Evolutionary conservation across 1,140 invertebrate genomes (phyloP), one percentile per base, ranked within the genome.

Genomic region (Triops longicaudatus): DNA sequence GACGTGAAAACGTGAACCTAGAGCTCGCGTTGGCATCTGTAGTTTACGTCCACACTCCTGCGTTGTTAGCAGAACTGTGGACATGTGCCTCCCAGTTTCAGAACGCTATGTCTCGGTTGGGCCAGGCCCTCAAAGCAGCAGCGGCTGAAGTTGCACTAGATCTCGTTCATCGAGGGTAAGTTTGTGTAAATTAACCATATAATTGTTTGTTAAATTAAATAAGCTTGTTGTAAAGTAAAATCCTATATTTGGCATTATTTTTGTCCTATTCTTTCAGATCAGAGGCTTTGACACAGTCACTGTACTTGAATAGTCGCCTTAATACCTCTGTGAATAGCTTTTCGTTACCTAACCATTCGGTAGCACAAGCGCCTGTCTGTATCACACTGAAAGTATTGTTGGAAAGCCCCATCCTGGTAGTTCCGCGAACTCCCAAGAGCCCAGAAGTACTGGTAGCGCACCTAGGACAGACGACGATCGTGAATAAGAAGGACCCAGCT

Each of bases 81-180:
- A 92, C 91, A 1, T 97, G 95, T 84, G 89, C 92, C 17, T 89
- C 90, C 11, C 89, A 91, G 80, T 91, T 91, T 79, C 88, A 90
- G 79, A 88, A 89, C 50, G 91, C 91, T 81, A 84, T 89, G 78
- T 87, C 91, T 37, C 91, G 93, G 80, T 87, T 96, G 74, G 90
- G 91, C 5, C 87, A 89, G 44, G 94, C 94, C 26, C 93, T 98
- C 79, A 91, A 91, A 81, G 90, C 90, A 74, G 95, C 95, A 63
- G 96, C 96, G 14, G 93, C 93, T 0, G 95, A 98, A 84, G 94
- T 98, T 88, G 96, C 96, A 14, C 90, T 93, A 75, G 95, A 93
- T 28, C 87, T 98, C 72, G 94, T 97, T 0, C 91, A 81, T 77
- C 83, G 75, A 73, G 78, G 79, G 78, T 79, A 42, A 77, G 82